Percentiles rank a stretch among this genome's conserved stretches.
These are phyloP conservation scores for Rhinatrema bivittatum DNA, from an alignment of 2,797 vertebrate genomes.

Conservation along the genomic window DNA sequence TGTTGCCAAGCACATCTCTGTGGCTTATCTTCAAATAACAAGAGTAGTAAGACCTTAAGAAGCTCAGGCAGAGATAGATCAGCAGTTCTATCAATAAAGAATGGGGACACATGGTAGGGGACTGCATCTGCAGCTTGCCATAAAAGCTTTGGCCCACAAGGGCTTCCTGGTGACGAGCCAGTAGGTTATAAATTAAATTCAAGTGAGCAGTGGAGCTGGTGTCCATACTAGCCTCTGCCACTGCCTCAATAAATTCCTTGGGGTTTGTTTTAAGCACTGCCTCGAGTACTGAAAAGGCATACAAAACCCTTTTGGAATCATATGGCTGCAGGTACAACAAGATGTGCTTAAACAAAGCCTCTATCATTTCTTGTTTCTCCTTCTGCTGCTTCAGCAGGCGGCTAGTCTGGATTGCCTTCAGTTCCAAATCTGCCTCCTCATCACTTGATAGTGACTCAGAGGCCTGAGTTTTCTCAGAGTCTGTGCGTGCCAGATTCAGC, in stretches of 20 bases:
- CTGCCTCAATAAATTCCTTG: constrained; percentile 77
- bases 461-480: constrained; percentile 85
- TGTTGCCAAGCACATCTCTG: constrained; percentile 78
- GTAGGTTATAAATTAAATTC: constrained; percentile 86
- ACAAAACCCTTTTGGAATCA: constrained; percentile 75
- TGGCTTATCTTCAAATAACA: constrained; percentile 70
- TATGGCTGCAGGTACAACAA: constrained; percentile 81
- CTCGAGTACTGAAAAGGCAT: constrained; percentile 82
- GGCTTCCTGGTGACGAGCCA: constrained; percentile 86
- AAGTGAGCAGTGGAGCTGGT: constrained; percentile 86
- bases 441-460: constrained; percentile 94
- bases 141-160: constrained; percentile 82
- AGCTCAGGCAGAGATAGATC: constrained; percentile 79
- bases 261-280: constrained; percentile 83
- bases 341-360: constrained; percentile 82
- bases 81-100: constrained; percentile 83
- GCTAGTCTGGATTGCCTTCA: constrained; percentile 72
- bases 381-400: constrained; percentile 70
- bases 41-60: constrained; percentile 87
- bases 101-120: constrained; percentile 55
- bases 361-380: constrained; percentile 71
- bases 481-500: constrained; percentile 48
- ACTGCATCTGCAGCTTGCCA: constrained; percentile 65
- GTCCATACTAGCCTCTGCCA: constrained; percentile 78
- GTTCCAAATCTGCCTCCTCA: constrained; percentile 76